These are phyloP conservation scores for Serilophus lunatus DNA, from an alignment of 2,113 vertebrate genomes.

Conservation along the genomic window DNA sequence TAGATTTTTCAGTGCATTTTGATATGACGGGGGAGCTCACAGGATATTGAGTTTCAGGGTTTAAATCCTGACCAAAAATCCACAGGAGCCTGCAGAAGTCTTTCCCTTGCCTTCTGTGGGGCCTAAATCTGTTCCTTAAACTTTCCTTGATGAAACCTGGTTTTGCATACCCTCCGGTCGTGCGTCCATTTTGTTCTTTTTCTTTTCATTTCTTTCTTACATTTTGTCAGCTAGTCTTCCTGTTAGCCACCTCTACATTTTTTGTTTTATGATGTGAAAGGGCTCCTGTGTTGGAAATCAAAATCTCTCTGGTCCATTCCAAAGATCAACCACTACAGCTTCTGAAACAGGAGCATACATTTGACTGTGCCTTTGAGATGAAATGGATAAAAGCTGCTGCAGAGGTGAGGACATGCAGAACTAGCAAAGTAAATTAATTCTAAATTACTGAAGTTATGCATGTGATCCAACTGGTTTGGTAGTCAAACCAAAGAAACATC, in stretches of 20 bases:
- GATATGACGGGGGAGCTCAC: neutral
- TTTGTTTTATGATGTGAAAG: neutral
- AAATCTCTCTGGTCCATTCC: neutral
- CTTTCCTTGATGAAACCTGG: neutral
- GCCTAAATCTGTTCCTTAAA: neutral
- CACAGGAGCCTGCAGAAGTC: neutral
- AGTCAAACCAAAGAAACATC: neutral
- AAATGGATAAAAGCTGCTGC: neutral
- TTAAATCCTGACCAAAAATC: neutral
- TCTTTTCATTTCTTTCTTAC: neutral
- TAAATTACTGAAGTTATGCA: neutral
- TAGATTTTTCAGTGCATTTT: conserved; percentile 5
- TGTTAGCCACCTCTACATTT: neutral
- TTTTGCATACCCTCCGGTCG: neutral
- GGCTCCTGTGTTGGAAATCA: neutral
- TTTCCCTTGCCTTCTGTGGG: neutral
- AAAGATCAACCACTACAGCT: neutral
- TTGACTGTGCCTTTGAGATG: neutral
- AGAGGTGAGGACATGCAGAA: neutral
- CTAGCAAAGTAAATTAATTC: neutral
- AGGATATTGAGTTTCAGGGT: neutral
- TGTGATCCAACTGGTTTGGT: neutral
- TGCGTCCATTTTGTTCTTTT: neutral
- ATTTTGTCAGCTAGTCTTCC: neutral
- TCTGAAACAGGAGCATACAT: neutral